These are phyloP conservation scores for Phortica variegata DNA, from an alignment of 1,140 invertebrate species.

Conservation along the genomic window DNA sequence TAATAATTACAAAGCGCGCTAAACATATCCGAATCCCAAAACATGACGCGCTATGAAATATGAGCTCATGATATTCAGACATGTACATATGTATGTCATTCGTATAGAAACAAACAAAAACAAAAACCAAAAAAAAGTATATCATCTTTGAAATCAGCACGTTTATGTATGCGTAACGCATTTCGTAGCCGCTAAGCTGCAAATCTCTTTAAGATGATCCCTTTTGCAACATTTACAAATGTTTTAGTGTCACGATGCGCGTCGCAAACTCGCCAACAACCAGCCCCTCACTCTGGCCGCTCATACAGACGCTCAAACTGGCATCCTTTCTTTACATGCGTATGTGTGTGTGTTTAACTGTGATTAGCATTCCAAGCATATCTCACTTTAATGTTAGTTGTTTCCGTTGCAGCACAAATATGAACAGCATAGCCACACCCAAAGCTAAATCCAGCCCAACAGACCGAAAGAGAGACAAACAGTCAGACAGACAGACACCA, in stretches of 20 bases:
- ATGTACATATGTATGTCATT: too few species aligned
- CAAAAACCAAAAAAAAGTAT: too few species aligned
- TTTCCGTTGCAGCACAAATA: constrained; percentile 53
- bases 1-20: too few species aligned
- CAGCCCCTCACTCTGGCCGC: neutral
- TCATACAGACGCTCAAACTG: neutral
- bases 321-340: neutral
- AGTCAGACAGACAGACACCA: neutral
- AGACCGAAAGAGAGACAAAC: too few species aligned
- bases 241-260: constrained; percentile 29
- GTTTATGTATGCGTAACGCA: constrained; percentile 52
- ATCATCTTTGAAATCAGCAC: too few species aligned
- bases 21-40: too few species aligned
- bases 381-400: constrained; percentile 53
- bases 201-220: constrained; percentile 55
- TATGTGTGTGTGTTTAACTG: constrained; percentile 25
- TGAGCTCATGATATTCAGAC: too few species aligned
- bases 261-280: constrained; percentile 1
- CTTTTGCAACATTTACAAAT: constrained; percentile 53
- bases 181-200: constrained; percentile 49
- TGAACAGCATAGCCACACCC: constrained; percentile 11
- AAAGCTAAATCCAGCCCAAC: too few species aligned
- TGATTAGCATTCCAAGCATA: constrained; percentile 52
- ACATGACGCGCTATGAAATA: too few species aligned
- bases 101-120: too few species aligned